Evolutionary conservation across 1,140 invertebrate genomes (phyloP).

Genomic region (Drosophila athabasca): DNA sequence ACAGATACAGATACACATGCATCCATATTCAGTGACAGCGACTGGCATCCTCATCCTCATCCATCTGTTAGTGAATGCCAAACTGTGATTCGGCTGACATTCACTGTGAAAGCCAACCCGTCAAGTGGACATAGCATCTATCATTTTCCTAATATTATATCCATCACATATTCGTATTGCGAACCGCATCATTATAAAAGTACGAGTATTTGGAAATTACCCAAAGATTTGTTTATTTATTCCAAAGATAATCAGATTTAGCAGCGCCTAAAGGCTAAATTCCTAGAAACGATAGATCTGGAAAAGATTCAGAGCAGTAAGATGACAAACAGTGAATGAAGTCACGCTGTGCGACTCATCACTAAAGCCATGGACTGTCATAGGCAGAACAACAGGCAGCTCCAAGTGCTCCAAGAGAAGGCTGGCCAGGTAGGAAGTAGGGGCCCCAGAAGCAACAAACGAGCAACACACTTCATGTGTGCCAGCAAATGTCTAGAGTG

Average conservation of each 20-base stretch:
- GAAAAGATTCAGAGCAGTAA: background rate
- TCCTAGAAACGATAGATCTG: background rate
- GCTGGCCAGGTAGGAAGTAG: constrained; percentile 10
- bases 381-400: background rate
- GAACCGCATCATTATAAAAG: too few species aligned
- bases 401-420: background rate
- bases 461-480: constrained; percentile 40
- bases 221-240: too few species aligned
- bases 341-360: constrained; percentile 30
- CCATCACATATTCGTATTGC: too few species aligned
- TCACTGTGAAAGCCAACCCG: background rate
- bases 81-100: background rate
- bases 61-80: too few species aligned
- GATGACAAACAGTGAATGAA: background rate
- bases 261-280: too few species aligned
- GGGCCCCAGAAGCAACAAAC: constrained; percentile 27
- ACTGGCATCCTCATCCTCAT: too few species aligned
- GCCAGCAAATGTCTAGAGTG: constrained; percentile 65
- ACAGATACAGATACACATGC: background rate
- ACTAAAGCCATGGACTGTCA: constrained; percentile 17
- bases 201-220: too few species aligned
- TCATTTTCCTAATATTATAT: too few species aligned
- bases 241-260: too few species aligned
- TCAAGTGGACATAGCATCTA: too few species aligned
- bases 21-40: background rate